phyloP scores from a whole-genome alignment of 2,113 vertebrate species.

The Rafetus swinhoei region DNA sequence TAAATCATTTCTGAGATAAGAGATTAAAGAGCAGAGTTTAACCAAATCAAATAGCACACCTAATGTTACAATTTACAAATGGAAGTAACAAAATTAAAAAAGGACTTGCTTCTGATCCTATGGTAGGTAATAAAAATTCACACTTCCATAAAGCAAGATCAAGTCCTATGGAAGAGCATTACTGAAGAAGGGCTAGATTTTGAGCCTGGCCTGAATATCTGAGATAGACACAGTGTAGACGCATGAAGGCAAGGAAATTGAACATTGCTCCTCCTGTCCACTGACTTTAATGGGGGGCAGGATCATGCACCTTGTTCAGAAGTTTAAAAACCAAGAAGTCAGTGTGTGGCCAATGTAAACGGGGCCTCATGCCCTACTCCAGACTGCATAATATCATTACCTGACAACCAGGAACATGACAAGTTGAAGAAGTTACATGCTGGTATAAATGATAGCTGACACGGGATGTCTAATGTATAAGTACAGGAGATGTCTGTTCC shows the following conservation, averaged over 20 bases:
- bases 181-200: not conserved
- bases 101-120: not conserved
- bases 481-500: not conserved
- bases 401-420: constrained; percentile 6
- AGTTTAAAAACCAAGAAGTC: not conserved
- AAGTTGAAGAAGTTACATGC: constrained; percentile 18
- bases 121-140: not conserved
- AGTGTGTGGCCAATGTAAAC: not conserved
- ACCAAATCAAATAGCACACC: not conserved
- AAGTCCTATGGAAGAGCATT: not conserved
- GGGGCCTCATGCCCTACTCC: not conserved
- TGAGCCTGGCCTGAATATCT: no score
- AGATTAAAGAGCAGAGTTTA: not conserved
- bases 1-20: not conserved
- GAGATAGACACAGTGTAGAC: not conserved
- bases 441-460: not conserved
- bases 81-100: not conserved
- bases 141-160: not conserved
- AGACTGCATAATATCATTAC: not conserved
- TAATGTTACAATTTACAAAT: not conserved
- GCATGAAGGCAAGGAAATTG: no score
- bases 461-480: not conserved
- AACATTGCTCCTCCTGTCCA: not conserved
- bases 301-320: not conserved
- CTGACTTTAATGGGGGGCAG: rapidly evolving